Percentiles rank a stretch among this genome's conserved stretches.
Conservation (phyloP, 2,888 invertebrate genomes). For the Leptinotarsa peninsularis region DNA sequence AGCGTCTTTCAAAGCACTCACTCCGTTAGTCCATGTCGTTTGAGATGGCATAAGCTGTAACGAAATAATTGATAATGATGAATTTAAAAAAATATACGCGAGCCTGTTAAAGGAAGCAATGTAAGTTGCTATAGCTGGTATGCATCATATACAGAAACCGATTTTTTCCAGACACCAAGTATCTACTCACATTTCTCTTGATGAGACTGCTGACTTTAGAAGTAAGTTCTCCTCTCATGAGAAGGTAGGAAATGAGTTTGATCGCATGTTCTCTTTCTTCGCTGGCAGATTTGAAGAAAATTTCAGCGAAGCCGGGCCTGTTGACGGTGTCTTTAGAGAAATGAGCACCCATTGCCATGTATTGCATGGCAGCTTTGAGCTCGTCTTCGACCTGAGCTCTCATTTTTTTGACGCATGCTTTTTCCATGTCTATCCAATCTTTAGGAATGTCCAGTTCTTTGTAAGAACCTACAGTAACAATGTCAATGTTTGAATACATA, state of each 20-base stretch:
- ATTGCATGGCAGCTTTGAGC: slow-evolving; percentile 83
- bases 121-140: too few species aligned
- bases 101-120: too few species aligned
- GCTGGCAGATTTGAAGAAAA: slow-evolving; percentile 85
- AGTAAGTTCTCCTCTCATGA: slow-evolving; percentile 86
- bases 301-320: slow-evolving; percentile 88
- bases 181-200: slow-evolving; percentile 61
- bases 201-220: slow-evolving; percentile 72
- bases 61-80: slow-evolving; percentile 1
- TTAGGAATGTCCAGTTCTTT: slow-evolving; percentile 70
- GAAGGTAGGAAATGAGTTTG: slow-evolving; percentile 87
- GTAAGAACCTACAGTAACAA: slow-evolving; percentile 68
- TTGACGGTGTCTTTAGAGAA: slow-evolving; percentile 83
- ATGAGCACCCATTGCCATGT: slow-evolving; percentile 88
- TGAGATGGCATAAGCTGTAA: slow-evolving; percentile 56
- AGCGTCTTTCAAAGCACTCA: slow-evolving; percentile 80
- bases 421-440: slow-evolving; percentile 78
- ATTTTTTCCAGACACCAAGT: background rate
- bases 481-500: too few species aligned
- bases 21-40: slow-evolving; percentile 72
- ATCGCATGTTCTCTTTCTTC: slow-evolving; percentile 92
- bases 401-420: slow-evolving; percentile 74
- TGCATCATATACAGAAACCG: too few species aligned
- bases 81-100: too few species aligned
- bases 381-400: slow-evolving; percentile 82